Percentiles rank a stretch among this genome's conserved stretches.
phyloP scores from a whole-genome alignment of 1,140 invertebrate species.

The Pogonomyrmex californicus region DNA sequence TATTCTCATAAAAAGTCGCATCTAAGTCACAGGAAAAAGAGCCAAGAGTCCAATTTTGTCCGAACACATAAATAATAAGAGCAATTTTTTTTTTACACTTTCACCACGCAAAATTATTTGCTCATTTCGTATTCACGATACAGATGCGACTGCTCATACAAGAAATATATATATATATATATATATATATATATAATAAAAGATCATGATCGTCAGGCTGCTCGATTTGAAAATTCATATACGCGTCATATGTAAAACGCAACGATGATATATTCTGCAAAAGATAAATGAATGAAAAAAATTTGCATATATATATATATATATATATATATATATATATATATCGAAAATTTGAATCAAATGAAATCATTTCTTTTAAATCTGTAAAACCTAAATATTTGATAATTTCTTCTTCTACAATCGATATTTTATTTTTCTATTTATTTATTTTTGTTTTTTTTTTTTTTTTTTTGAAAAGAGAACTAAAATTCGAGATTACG shows the following conservation, averaged over 20 bases:
- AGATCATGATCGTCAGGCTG: conserved; percentile 75
- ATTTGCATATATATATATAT: no score
- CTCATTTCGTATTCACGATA: not conserved
- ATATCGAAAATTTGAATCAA: not conserved
- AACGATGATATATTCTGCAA: conserved; percentile 1
- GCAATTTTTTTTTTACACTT: not conserved
- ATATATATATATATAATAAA: conserved; percentile 43
- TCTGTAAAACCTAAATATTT: not conserved
- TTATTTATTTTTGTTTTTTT: not conserved
- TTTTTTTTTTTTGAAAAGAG: not conserved
- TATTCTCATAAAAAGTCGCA: conserved; percentile 40
- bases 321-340: no score
- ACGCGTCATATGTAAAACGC: not conserved
- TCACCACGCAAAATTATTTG: not conserved
- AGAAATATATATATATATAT: conserved; percentile 16
- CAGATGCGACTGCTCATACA: conserved; percentile 14
- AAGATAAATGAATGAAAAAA: not conserved
- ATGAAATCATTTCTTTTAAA: conserved; percentile 1
- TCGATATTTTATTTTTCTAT: not conserved
- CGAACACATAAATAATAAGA: not conserved
- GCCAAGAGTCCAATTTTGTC: not conserved
- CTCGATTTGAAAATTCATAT: conserved; percentile 75
- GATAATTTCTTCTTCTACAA: not conserved
- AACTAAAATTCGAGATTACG: conserved; percentile 28
- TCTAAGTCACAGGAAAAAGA: conserved; percentile 27